A percentile compares a stretch with the other conserved stretches of the same genome.
These are phyloP conservation scores for Channa argus DNA, from an alignment of 2,113 vertebrate genomes.

Conservation along the genomic window DNA sequence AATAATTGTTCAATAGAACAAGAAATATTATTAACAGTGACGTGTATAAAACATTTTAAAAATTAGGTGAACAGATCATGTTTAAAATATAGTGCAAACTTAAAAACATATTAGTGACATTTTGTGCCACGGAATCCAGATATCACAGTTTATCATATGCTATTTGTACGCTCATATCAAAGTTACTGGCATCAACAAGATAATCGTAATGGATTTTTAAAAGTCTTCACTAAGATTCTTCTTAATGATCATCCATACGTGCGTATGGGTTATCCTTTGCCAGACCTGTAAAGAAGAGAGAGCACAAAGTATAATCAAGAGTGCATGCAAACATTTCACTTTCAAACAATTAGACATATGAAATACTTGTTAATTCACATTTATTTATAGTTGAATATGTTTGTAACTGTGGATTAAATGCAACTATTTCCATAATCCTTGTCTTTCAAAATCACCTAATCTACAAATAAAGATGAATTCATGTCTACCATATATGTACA, in stretches of 20 bases:
- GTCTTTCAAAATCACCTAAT: background rate
- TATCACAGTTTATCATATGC: constrained; percentile 57
- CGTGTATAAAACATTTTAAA: background rate
- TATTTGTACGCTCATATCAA: constrained; percentile 16
- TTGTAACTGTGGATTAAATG: background rate
- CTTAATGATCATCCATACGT: constrained; percentile 72
- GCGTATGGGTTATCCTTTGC: constrained; percentile 75
- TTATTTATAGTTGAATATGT: background rate
- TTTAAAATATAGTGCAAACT: constrained; percentile 20
- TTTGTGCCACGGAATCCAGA: constrained; percentile 26
- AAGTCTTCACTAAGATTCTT: background rate
- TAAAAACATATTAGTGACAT: constrained; percentile 3
- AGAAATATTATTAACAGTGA: constrained; percentile 21
- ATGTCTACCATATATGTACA: background rate
- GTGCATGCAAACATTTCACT: background rate
- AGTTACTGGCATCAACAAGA: constrained; percentile 46
- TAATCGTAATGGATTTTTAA: background rate
- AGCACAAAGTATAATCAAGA: background rate
- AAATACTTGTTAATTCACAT: background rate
- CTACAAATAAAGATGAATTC: background rate
- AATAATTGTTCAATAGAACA: background rate
- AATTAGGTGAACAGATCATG: background rate
- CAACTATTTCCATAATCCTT: background rate
- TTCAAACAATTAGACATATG: background rate
- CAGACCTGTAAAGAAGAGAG: constrained; percentile 65